These are phyloP conservation scores for Propithecus perrieri DNA, from an alignment of 2,797 vertebrate species.

Conservation along the genomic window DNA sequence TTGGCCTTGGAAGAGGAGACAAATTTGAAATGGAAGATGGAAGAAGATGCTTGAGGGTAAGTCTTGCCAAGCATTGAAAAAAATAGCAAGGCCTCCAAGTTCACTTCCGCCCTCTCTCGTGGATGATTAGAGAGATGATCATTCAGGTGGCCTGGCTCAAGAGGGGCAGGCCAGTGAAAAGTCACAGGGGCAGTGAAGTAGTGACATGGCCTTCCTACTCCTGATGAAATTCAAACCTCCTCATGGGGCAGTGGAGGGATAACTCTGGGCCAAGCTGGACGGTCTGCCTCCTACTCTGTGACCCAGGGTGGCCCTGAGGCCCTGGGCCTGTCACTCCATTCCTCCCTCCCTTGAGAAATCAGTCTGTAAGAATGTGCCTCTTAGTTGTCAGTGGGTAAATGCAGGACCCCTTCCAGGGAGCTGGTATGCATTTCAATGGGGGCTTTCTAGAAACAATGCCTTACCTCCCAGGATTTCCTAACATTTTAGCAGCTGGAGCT, in stretches of 20 bases:
- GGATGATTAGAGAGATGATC: not conserved
- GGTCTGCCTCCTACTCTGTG: not conserved
- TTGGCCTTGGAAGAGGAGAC: slow-evolving; percentile 42
- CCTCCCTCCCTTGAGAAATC: not conserved
- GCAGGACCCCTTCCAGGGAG: not conserved
- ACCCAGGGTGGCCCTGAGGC: not conserved
- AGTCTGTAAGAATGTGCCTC: not conserved
- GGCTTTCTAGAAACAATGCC: slow-evolving; percentile 33
- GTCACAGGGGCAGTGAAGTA: not conserved
- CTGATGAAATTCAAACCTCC: not conserved
- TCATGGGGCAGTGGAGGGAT: not conserved
- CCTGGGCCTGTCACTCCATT: not conserved
- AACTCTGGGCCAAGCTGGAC: not conserved
- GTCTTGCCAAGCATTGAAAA: slow-evolving; percentile 28
- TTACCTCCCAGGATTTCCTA: not conserved
- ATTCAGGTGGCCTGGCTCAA: not conserved
- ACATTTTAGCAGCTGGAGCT: not conserved
- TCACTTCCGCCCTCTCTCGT: not conserved
- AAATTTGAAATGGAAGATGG: not conserved
- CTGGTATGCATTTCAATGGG: slow-evolving; percentile 28
- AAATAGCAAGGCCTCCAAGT: not conserved
- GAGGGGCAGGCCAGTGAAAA: not conserved
- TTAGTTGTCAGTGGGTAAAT: not conserved
- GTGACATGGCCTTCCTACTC: not conserved
- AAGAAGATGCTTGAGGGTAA: slow-evolving; percentile 11